Base-by-base conservation (phyloP, 2,113 vertebrate genomes). In the Conger conger region DNA sequence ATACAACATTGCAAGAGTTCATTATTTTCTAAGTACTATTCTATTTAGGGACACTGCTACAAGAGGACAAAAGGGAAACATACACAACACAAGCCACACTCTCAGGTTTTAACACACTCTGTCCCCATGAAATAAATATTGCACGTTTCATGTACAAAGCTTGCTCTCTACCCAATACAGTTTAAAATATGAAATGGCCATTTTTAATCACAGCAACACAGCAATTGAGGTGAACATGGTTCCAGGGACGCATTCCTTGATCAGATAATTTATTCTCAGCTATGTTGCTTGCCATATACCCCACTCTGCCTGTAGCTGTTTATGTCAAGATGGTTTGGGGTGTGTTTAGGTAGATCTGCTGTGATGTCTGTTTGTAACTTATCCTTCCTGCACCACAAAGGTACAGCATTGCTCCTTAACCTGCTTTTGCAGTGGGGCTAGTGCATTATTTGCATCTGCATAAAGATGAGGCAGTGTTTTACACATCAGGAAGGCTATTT, bases 51-150 rank as follows among this genome's bases (percentile, higher is more conserved):
- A 88, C 81, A 86, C 85, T 87, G 90, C 84, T 88, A 36, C 89
- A 91, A 89, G 53, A 60, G 82, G 36, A 38, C 37, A 85, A 83
- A 77, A 76, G 87, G 54, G 0, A 81, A 17, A 54, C 16, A 27
- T 6, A 73, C 27, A 73, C 90, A 92, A 93, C 90, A 91, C 84
- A 87, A 80, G 79, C 88, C 54, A 84, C 80, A 90, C 91, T 91
- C 86, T 30, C 30, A 7, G 2, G 87, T 85, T 93, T 94, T 91
- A 93, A 88, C 84, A 89, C 91, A 89, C 93, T 94, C 93, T 93
- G 93, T 94, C 87, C 87, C 91, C 92, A 95, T 95, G 86, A 94
- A 94, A 95, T 93, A 95, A 95, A 95, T 90, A 95, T 94, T 87
- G 89, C 86, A 80, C 85, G 86, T 94, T n/a, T n/a, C n/a, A 94